phyloP scores from a whole-genome alignment of 2,888 invertebrate genomes.

The Malthinus seriepunctatus region DNA sequence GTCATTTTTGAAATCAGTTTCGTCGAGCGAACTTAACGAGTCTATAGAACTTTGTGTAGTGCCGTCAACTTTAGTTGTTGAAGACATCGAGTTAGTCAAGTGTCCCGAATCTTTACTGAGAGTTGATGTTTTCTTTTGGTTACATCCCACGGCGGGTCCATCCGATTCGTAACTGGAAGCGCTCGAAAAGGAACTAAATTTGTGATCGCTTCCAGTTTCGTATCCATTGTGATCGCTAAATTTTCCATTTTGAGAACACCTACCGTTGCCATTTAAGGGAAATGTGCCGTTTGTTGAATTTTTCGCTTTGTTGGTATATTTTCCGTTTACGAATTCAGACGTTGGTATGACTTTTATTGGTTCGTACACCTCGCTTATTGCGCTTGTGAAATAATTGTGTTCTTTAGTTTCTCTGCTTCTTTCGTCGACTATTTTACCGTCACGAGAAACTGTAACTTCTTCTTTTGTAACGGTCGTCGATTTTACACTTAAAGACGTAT shows the following conservation, averaged over 20 bases:
- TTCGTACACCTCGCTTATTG: slow-evolving; percentile 70
- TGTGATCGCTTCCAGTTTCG: slow-evolving; percentile 48
- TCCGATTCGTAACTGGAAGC: slow-evolving; percentile 54
- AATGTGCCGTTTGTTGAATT: slow-evolving; percentile 16
- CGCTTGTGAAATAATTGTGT: slow-evolving; percentile 69
- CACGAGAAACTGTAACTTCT: slow-evolving; percentile 69
- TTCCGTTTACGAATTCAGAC: slow-evolving; percentile 47
- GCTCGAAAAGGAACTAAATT: slow-evolving; percentile 50
- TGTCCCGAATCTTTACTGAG: slow-evolving; percentile 53
- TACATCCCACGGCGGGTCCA: slow-evolving; percentile 30
- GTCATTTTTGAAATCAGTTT: slow-evolving; percentile 48
- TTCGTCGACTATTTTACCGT: slow-evolving; percentile 71
- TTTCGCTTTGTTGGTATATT: slow-evolving; percentile 35
- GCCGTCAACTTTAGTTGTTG: slow-evolving; percentile 49
- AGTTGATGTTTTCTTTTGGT: slow-evolving; percentile 21
- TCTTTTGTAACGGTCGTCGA: slow-evolving; percentile 72
- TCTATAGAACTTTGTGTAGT: slow-evolving; percentile 51
- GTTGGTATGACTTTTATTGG: slow-evolving; percentile 56
- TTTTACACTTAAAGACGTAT: slow-evolving; percentile 72
- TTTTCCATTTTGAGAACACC: slow-evolving; percentile 37
- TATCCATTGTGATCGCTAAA: slow-evolving; percentile 49
- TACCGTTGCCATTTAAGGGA: slow-evolving; percentile 19
- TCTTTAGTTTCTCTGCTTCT: slow-evolving; percentile 71
- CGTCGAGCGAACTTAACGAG: slow-evolving; percentile 53
- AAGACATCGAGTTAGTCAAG: slow-evolving; percentile 46